Conservation (phyloP, 2,888 invertebrate genomes). For the Xestia sexstrigata region DNA sequence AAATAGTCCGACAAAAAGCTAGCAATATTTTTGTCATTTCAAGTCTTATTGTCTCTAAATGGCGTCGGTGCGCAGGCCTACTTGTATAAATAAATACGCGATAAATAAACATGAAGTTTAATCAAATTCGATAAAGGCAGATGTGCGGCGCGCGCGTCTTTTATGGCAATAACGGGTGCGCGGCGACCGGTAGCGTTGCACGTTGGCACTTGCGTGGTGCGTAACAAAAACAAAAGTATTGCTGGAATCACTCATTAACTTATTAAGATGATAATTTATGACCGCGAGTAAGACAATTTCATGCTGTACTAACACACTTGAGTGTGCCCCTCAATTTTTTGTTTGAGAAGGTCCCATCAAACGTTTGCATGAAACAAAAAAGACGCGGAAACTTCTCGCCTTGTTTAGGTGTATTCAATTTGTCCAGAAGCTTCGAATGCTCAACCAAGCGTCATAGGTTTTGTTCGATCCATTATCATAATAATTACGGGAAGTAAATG, state of each 20-base stretch:
- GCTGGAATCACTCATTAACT: conserved; percentile 88
- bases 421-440: conserved; percentile 65
- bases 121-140: conserved; percentile 90
- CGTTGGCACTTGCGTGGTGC: conserved; percentile 78
- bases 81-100: conserved; percentile 82
- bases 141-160: conserved; percentile 81
- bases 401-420: conserved; percentile 67
- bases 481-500: conserved; percentile 70
- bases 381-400: conserved; percentile 63
- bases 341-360: conserved; percentile 56
- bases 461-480: conserved; percentile 66
- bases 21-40: conserved; percentile 62
- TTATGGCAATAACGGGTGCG: conserved; percentile 86
- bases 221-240: conserved; percentile 86
- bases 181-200: conserved; percentile 74
- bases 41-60: conserved; percentile 72
- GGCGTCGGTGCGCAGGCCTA: conserved; percentile 72
- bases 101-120: conserved; percentile 90
- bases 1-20: conserved; percentile 58
- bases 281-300: conserved; percentile 83
- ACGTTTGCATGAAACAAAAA: conserved; percentile 57
- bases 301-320: conserved; percentile 76
- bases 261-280: conserved; percentile 90
- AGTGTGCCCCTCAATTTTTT: conserved; percentile 72
- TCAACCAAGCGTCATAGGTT: conserved; percentile 65